Evolutionary conservation across 2,797 vertebrate genomes (phyloP).

Genomic region (Paramormyrops hopkinsi): DNA sequence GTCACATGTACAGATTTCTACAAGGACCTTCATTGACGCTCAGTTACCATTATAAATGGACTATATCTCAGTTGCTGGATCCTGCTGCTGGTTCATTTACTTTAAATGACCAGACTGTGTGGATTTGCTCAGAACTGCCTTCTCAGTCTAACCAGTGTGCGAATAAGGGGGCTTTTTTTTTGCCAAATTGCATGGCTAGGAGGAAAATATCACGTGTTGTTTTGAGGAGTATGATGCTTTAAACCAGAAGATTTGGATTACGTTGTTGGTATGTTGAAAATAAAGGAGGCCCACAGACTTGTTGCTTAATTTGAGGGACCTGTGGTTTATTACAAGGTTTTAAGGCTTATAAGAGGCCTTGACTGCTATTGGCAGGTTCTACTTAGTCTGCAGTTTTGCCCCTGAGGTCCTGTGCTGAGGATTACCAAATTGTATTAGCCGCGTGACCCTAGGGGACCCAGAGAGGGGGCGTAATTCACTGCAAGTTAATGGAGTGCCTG

Average conservation of each 20-base stretch:
- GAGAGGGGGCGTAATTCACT: not conserved
- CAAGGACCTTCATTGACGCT: not conserved
- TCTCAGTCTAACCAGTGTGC: not conserved
- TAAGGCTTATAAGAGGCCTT: not conserved
- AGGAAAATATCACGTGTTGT: not conserved
- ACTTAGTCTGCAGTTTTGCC: not conserved
- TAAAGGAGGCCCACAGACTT: not conserved
- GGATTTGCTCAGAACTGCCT: not conserved
- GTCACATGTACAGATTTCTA: not conserved
- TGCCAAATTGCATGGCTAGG: not conserved
- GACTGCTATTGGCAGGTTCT: not conserved
- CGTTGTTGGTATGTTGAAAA: not conserved
- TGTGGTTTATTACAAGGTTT: not conserved
- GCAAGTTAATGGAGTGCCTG: not conserved
- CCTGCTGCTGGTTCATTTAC: not conserved
- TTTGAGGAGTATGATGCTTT: not conserved
- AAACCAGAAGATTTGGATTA: not conserved
- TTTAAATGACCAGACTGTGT: not conserved
- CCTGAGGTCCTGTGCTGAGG: not conserved
- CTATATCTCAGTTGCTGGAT: not conserved
- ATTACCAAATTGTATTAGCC: slow-evolving; percentile 9
- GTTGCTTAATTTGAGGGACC: not conserved
- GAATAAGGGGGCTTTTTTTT: not conserved
- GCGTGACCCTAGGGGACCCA: not conserved
- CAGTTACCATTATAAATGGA: not conserved